Conservation (phyloP, 2,888 invertebrate genomes). For the Allygus modestus region DNA sequence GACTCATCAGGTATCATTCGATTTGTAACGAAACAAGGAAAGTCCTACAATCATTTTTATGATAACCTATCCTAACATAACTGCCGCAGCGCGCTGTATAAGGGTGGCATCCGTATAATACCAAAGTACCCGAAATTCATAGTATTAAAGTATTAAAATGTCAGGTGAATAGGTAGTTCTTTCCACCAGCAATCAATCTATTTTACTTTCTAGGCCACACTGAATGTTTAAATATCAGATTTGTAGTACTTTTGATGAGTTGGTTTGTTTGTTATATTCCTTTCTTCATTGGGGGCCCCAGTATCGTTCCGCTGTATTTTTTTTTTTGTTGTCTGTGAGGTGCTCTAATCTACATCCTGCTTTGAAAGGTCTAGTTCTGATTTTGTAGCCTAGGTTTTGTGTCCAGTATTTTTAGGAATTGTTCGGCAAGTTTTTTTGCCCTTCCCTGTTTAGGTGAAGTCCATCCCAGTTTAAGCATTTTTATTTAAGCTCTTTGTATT, state of each 20-base stretch:
- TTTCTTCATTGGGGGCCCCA: neutral
- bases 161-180: neutral
- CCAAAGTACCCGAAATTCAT: too few relatives aligned
- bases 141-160: too few relatives aligned
- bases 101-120: too few relatives aligned
- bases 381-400: neutral
- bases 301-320: too few relatives aligned
- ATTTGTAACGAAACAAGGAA: too few relatives aligned
- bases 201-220: neutral
- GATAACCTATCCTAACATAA: too few relatives aligned
- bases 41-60: too few relatives aligned
- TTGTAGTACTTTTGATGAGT: neutral
- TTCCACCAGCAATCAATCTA: neutral
- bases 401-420: conserved; percentile 1
- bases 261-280: neutral
- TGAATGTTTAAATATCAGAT: conserved; percentile 8
- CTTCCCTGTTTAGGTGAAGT: neutral
- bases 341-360: too few relatives aligned
- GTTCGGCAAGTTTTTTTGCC: neutral
- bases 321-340: too few relatives aligned
- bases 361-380: neutral
- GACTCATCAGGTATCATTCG: too few relatives aligned
- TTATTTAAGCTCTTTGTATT: conserved; percentile 7
- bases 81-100: too few relatives aligned
- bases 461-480: conserved; percentile 33